Base-by-base conservation (phyloP, 2,113 vertebrate species). In the Stomatorhinus ivindoensis region DNA sequence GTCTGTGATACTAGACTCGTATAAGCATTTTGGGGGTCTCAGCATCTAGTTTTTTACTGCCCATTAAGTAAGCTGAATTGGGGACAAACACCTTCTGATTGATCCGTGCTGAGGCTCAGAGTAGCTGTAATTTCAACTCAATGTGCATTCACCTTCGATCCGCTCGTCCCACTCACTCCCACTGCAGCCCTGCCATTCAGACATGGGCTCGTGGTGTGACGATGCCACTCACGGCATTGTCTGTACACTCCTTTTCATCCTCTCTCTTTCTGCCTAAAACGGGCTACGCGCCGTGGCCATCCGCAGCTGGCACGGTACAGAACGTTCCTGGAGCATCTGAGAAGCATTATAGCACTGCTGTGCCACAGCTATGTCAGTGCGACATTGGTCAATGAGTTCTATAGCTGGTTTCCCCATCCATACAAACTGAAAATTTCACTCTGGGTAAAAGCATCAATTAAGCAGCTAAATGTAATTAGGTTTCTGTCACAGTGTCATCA, bases 101-200 rank as follows among this genome's bases (percentile, higher is more conserved):
- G 89, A 94, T 90, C 92, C 88, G 91, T 91, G 93, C 92, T 92
- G 86, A 86, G 90, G 93, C 91, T 94, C 91, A 92, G 92, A 87
- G 48, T 48, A 91, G 88, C 73, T 80, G 73, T 80, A 80, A 80
- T 80, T 80, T 80, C 73, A 15, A 92, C 90, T 93, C 91, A 94
- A 84, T 88, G 88, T 92, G 90, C 90, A 86, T 93, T 94, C 93
- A 95, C 93, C 93, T 94, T 94, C 94, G 92, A 93, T 94, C 92
- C 21, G 19, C 17, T 89, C 48, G 44, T 53, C 69, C 88, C 73
- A 82, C 88, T 42, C 88, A 89, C 88, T 89, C 48, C 88, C 88
- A 89, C 88, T 35, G n/a, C 46, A 42, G 73, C 17, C 4, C 47
- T 53, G 73, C 88, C n/a, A 65, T 88, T 35, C 88, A 88, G 88